Percentiles rank a stretch among this genome's conserved stretches.
phyloP scores from a whole-genome alignment of 2,113 vertebrate species.

The Apeltes quadracus region DNA sequence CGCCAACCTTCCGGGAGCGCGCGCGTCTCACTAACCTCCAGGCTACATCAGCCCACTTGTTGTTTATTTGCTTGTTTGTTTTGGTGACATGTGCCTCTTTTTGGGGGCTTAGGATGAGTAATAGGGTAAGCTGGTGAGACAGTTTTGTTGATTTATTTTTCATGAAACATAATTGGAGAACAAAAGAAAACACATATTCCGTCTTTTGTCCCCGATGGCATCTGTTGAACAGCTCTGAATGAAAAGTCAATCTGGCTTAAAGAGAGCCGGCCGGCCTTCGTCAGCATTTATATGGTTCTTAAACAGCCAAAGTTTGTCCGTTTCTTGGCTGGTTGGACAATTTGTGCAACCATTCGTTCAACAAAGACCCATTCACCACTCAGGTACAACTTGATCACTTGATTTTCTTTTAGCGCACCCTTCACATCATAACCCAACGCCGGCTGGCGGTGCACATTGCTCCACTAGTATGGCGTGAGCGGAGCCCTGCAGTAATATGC shows the following conservation, averaged over 20 bases:
- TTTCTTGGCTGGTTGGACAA: background rate
- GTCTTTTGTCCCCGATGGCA: constrained; percentile 57
- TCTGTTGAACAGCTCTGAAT: constrained; percentile 48
- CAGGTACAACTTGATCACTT: too few relatives aligned
- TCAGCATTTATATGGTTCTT: background rate
- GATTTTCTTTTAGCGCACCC: constrained; percentile 1
- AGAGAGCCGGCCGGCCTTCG: constrained; percentile 23
- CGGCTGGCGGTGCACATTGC: constrained; percentile 43
- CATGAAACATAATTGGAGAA: constrained; percentile 53
- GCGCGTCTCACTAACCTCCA: constrained; percentile 53
- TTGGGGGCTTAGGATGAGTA: constrained; percentile 58
- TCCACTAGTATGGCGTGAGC: constrained; percentile 40
- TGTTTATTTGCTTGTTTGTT: constrained; percentile 63
- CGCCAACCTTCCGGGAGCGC: constrained; percentile 38
- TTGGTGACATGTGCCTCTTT: constrained; percentile 60
- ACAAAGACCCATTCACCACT: constrained; percentile 13
- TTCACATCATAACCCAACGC: constrained; percentile 4
- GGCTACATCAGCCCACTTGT: constrained; percentile 63
- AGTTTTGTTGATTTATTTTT: constrained; percentile 6
- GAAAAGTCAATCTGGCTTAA: constrained; percentile 58
- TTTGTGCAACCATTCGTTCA: background rate
- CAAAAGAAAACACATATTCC: constrained; percentile 58
- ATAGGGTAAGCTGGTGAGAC: constrained; percentile 49
- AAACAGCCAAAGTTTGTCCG: constrained; percentile 1
- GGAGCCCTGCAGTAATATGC: constrained; percentile 61